Base-by-base conservation (phyloP, 2,113 vertebrate species). In the Archilochus colubris region DNA sequence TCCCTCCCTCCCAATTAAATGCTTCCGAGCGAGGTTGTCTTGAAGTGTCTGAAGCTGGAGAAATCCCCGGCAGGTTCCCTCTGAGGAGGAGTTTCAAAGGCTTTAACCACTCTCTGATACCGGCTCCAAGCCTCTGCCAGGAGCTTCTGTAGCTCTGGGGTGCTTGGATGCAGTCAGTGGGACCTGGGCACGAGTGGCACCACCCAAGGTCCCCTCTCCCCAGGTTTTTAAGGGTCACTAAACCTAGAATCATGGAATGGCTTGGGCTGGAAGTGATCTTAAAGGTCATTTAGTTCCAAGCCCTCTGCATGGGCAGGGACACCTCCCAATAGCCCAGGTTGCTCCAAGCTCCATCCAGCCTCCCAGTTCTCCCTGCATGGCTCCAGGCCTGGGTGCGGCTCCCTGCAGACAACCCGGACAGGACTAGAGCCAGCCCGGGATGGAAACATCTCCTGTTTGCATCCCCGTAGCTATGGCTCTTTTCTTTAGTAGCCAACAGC, bases 121-220 rank as follows among this genome's bases (percentile, higher is more conserved):
- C 1, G 0, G 54, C 57, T 67, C 40, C 0, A 1, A 0, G 19
- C 16, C 0, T 5, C 67, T 48, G 36, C 64, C 3, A 2, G 76
- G 76, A 79, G 67, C 77, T 67, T 33, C 38, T 9, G 75, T 3
- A 48, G 88, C 82, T 81, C 27, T 5, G 0, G 63, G 80, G 51
- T 15, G 68, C 51, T 40, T 44, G 73, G 25, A 31, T 0, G 2
- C 22, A 8, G 4, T 18, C 12, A 2, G 23, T 0, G 0, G 58
- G 70, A 28, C 31, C 61, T 0, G 6, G 70, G 51, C 46, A 33
- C 0, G 3, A 53, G 50, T 38, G 23, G 0, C 40, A 40, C 40
- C 40, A 12, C 40, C 40, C 40, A 40, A 40, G 40, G 40, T 40
- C 40, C 40, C 40, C 40, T 40, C 40, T 40, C 40, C 12, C 40